phyloP scores from a whole-genome alignment of 2,888 invertebrate species.

The Heliconius ismenius region DNA sequence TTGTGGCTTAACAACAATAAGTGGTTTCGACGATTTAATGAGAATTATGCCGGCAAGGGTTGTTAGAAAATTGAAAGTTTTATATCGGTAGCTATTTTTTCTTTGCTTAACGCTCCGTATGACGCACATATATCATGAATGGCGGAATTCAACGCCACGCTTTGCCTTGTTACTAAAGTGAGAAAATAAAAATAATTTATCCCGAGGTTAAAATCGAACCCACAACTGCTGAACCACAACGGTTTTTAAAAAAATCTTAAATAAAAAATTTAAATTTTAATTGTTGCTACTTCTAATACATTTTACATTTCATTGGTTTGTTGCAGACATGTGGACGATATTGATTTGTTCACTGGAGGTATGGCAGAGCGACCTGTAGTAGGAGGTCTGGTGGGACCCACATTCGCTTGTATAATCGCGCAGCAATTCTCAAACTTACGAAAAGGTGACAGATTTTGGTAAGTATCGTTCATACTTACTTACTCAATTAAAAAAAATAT shows the following conservation, averaged over 20 bases:
- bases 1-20: constrained; percentile 86
- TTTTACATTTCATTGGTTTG: neutral
- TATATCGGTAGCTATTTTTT: constrained; percentile 73
- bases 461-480: constrained; percentile 41
- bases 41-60: constrained; percentile 85
- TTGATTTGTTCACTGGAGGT: constrained; percentile 92
- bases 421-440: constrained; percentile 91
- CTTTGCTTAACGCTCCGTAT: neutral
- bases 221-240: neutral
- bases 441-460: constrained; percentile 90
- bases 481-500: neutral
- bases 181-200: neutral
- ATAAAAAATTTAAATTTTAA: too few species aligned
- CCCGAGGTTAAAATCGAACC: neutral
- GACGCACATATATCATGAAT: neutral
- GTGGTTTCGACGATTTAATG: constrained; percentile 86
- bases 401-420: constrained; percentile 93
- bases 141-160: neutral
- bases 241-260: too few species aligned
- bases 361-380: constrained; percentile 90
- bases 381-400: constrained; percentile 91
- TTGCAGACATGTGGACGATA: constrained; percentile 87
- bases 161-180: neutral
- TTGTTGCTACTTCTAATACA: neutral
- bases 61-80: constrained; percentile 82